Conservation (phyloP, 2,888 invertebrate species). For the Brachyopa scutellaris region DNA sequence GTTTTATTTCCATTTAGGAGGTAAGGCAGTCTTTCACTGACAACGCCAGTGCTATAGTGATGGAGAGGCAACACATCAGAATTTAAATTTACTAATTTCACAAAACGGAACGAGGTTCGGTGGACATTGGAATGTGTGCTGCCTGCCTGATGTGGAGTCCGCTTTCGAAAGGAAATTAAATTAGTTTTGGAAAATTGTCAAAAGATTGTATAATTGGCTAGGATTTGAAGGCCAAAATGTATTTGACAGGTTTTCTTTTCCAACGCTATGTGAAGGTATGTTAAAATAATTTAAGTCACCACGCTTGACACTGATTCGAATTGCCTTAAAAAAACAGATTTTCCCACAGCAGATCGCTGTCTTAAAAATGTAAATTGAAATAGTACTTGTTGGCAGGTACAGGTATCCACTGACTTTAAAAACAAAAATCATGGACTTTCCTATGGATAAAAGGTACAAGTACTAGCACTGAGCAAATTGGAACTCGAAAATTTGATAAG, state of each 20-base stretch:
- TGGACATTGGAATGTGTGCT: background rate
- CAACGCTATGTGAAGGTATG: background rate
- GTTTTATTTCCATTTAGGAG: slow-evolving; percentile 57
- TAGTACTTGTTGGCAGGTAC: no score
- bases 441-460: no score
- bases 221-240: background rate
- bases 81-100: slow-evolving; percentile 63
- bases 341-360: no score
- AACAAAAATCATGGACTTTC: no score
- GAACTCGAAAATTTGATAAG: no score
- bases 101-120: slow-evolving; percentile 3
- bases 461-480: no score
- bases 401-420: no score
- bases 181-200: slow-evolving; percentile 44
- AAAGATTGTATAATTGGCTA: background rate
- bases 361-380: no score
- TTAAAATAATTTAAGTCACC: no score
- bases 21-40: slow-evolving; percentile 12
- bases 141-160: background rate
- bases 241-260: background rate
- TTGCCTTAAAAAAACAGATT: no score
- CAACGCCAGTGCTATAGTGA: background rate
- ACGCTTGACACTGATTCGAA: no score
- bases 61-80: slow-evolving; percentile 9
- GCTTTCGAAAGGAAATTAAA: slow-evolving; percentile 41